Base-by-base conservation (phyloP, 1,140 invertebrate species). In the Schlechtendalia chinensis region DNA sequence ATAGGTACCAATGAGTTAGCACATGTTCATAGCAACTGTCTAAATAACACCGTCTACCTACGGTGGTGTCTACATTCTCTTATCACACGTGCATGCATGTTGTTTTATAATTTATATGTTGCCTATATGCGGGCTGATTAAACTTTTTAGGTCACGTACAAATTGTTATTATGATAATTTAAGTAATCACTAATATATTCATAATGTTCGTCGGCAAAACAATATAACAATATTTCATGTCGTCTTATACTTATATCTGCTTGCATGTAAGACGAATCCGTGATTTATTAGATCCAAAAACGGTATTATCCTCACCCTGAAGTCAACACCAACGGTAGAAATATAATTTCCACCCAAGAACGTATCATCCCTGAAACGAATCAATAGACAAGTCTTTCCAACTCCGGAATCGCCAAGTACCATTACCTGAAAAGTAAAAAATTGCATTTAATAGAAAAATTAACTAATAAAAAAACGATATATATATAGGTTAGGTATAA, bases 291-390 rank as follows among this genome's bases (percentile, higher is more conserved):
- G 16, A 53, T 53, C 17, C 3, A 11, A 54, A 54, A 54, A 19
- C 27, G 67, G 72, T 82, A n/a, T 29, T 58, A 45, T 84, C 86
- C 91, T 91, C 90, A 97, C 95, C 92, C 94, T 91, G 89, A 96
- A 97, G 89, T 97, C 95, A 86, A 97, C 95, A 86, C 95, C 95
- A 84, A 97, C 94, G 24, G 95, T 97, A 81, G 94, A 95, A 86
- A 97, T 96, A 89, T 94, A 96, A 88, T 94, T 94, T 85, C 94
- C 94, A 83, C 91, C 91, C 67, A 95, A 89, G 87, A 96, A 97
- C 81, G 90, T 90, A 82, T 93, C 93, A 85, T 95, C 93, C 84
- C 93, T 90, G 87, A 95, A 96, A 84, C 93, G 90, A 61, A 94
- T 92, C 82, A 96, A 89, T 58, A 96, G 89, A 85, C 93, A 95